These are phyloP conservation scores for Melolontha melolontha DNA, from an alignment of 2,888 invertebrate genomes.

Conservation along the genomic window DNA sequence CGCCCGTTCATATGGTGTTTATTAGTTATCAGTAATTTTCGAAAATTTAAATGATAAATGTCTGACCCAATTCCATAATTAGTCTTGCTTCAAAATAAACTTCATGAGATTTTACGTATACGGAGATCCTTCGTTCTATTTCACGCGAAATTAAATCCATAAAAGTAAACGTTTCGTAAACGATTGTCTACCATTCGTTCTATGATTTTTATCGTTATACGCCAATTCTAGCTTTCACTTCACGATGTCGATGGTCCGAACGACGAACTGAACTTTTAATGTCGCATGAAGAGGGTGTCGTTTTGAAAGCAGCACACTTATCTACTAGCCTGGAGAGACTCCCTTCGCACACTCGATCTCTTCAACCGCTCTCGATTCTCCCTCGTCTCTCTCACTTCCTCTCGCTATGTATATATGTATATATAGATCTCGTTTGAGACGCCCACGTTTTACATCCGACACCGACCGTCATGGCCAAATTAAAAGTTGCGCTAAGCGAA, in stretches of 20 bases:
- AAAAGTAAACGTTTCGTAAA: constrained; percentile 22
- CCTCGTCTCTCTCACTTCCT: too few species aligned
- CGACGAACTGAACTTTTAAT: constrained; percentile 13
- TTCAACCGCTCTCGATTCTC: background rate
- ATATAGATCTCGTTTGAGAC: too few species aligned
- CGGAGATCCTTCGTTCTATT: constrained; percentile 3
- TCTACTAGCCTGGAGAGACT: constrained; percentile 9
- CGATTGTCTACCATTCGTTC: constrained; percentile 8
- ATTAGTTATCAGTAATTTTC: too few species aligned
- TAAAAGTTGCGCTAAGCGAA: constrained; percentile 37
- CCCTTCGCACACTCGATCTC: constrained; percentile 20
- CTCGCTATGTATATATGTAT: too few species aligned
- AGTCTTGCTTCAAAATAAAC: too few species aligned
- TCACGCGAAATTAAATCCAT: constrained; percentile 26
- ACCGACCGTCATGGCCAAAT: constrained; percentile 18
- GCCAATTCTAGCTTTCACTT: constrained; percentile 26
- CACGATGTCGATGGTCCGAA: background rate
- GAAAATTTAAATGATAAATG: too few species aligned
- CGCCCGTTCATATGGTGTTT: too few species aligned
- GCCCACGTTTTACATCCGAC: constrained; percentile 1
- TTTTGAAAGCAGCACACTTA: constrained; percentile 15
- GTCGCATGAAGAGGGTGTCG: constrained; percentile 13
- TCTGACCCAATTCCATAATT: too few species aligned
- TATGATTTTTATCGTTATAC: constrained; percentile 21
- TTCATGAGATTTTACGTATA: too few species aligned